Base-by-base conservation (phyloP, 2,888 invertebrate species). In the Mimas tiliae region DNA sequence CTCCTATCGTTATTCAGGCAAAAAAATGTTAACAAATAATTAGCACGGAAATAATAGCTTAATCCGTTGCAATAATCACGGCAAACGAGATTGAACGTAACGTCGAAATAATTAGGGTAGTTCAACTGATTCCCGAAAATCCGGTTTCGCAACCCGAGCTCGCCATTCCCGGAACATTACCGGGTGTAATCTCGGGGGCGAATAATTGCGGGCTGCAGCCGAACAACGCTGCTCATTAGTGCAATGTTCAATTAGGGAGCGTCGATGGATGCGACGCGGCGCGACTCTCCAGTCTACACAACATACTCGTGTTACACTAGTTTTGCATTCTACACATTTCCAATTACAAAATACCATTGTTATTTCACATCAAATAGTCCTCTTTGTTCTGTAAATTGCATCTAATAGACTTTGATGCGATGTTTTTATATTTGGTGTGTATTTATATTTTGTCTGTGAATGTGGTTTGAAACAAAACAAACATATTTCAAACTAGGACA, bases 161-260 rank as follows among this genome's bases (percentile, higher is more conserved):
- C 82, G 78, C 79, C 83, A 88, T 88, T 85, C 85, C 84, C 78
- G 84, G 77, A 82, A 83, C 84, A 84, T 88, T 87, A 87, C 83
- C 84, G 83, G 76, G 80, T 83, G 74, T 70, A 89, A 91, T 90
- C 90, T 87, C 83, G 82, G 82, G 84, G 81, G 84, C 89, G 87
- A 84, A 87, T 90, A 90, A 92, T 90, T 89, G 89, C 85, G 83
- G 86, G 84, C 85, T 91, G 90, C 88, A 91, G 81, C 86, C 81
- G 87, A 90, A 91, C 90, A 90, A 87, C 89, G 88, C 79, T 83
- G 85, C 91, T 93, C 93, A 92, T 93, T 93, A 92, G 91, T 89
- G 89, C 92, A 89, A 85, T 87, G 91, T 90, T 91, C 92, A 92
- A 91, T 92, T 91, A 91, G 88, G 85, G 87, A 83, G 79, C 81